Base-by-base conservation (phyloP, 1,140 invertebrate genomes). In the Harpegnathos saltator region DNA sequence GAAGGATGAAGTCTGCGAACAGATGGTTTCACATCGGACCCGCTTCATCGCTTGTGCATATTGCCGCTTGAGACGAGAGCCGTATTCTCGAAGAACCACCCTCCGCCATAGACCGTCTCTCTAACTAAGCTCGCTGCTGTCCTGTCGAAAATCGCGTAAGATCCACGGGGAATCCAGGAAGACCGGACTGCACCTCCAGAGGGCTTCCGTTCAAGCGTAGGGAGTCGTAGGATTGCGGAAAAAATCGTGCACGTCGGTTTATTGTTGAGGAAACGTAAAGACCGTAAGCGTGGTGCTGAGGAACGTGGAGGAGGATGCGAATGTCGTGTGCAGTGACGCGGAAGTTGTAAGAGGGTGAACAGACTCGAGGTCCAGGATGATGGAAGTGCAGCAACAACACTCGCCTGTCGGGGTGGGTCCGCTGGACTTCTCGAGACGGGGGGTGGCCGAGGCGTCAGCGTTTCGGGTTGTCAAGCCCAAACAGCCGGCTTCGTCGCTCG, bases 361-460 rank as follows among this genome's bases (percentile, higher is more conserved):
- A 50, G 78, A 78, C 56, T 71, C 69, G 74, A 68, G 33, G 59
- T 72, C 61, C 88, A 89, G 44, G 87, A 94, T 94, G 94, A 94
- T 94, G 93, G 94, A 94, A 89, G 91, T 94, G 84, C 94, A 94
- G 93, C 94, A 94, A 61, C 91, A 93, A 89, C 94, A 94, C 88
- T 94, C 94, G 81, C 93, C 94, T 75, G 93, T 92, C 68, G 93
- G 92, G 85, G 94, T 94, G 71, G 94, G 94, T 85, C 94, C 94
- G 3, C 69, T 94, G 63, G 94, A 94, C 88, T 94, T 94, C 84
- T 94, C 94, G 19, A 90, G 94, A 73, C 89, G 94, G 61, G 93
- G 94, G n/a, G 93, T 93, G 62, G 93, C 94, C 72, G 94, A 94
- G 52, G 92, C 93, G 3, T 94, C 94, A 58, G 94, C 94, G 1